Base-by-base conservation (phyloP, 2,888 invertebrate genomes). In the Sarcophaga caerulescens region DNA sequence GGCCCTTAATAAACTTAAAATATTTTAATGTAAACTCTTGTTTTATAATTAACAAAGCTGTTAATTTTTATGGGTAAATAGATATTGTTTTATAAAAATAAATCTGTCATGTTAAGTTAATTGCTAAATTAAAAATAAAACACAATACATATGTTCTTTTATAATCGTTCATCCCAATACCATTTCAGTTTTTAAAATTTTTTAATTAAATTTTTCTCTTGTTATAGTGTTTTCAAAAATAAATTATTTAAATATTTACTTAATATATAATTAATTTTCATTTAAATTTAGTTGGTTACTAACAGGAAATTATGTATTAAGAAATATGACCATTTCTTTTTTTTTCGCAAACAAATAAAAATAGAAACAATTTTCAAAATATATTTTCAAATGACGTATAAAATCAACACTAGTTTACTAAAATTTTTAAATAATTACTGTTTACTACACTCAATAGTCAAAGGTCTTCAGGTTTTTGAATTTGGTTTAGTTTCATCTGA, bases 81-180 rank as follows among this genome's bases (percentile, higher is more conserved):
- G 8, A 35, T 10, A 35, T 35, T 35, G 10, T 35, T 8, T 35
- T 35, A 35, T 35, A 35, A 10, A 35, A 35, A 35, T 35, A 35
- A 35, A 35, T 35, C 35, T 35, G 6, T 35, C 35, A 35, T 35
- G 6, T 35, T 35, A 35, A 35, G 35, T 35, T 35, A 8, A 35
- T 35, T 35, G 8, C 35, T 10, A 59, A 71, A 71, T 71, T 71
- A 71, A 44, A 59, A 59, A 59, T 71, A 71, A 70, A 71, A 70
- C 70, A 35, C 35, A 10, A 35, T 35, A n/a, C n/a, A n/a, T n/a
- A 35, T 35, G 1, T 35, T 1, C 35, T 35, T 35, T 8, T 35
- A 35, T 35, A 10, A 35, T 2, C 10, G 35, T 35, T 35, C 35
- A 10, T 10, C 8, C 35, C 35, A 35, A 35, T 35, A 76, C 60